phyloP scores from a whole-genome alignment of 2,797 vertebrate genomes.

The Brachyrhaphis roseni region DNA sequence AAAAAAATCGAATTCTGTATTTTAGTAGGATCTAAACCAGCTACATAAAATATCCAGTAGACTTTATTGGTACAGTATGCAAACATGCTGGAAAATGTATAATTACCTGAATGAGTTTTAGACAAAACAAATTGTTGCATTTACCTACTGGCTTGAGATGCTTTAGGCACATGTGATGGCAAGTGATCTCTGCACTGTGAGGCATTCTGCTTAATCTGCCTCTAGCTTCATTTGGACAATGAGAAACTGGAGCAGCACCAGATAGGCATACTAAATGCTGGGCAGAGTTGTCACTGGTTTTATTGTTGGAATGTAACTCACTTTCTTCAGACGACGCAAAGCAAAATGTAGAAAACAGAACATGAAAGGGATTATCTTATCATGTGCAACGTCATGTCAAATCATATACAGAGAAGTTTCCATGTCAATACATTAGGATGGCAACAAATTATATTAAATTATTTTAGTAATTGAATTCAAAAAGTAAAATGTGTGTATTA shows the following conservation, averaged over 20 bases:
- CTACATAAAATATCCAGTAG: not conserved
- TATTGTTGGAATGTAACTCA: constrained; percentile 13
- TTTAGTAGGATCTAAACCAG: not conserved
- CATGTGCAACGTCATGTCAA: not conserved
- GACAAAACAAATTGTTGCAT: not conserved
- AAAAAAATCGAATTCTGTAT: constrained; percentile 19
- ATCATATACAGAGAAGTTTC: not conserved
- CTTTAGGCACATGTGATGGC: constrained; percentile 38
- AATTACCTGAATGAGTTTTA: not conserved
- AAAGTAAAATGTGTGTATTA: not conserved
- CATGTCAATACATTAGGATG: not conserved
- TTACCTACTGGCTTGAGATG: constrained; percentile 55
- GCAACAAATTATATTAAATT: not conserved
- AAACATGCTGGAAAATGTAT: not conserved
- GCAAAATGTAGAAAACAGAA: constrained; percentile 14
- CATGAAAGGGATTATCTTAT: not conserved
- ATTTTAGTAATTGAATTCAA: not conserved
- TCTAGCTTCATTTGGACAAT: constrained; percentile 67
- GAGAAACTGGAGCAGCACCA: constrained; percentile 57
- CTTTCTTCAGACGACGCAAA: constrained; percentile 48
- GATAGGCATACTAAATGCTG: constrained; percentile 26
- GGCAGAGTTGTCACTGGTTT: constrained; percentile 36
- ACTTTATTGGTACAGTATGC: not conserved
- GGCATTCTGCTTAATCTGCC: constrained; percentile 67
- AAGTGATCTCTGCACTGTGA: constrained; percentile 50